phyloP scores from a whole-genome alignment of 2,888 invertebrate genomes.

The Sicus ferrugineus region DNA sequence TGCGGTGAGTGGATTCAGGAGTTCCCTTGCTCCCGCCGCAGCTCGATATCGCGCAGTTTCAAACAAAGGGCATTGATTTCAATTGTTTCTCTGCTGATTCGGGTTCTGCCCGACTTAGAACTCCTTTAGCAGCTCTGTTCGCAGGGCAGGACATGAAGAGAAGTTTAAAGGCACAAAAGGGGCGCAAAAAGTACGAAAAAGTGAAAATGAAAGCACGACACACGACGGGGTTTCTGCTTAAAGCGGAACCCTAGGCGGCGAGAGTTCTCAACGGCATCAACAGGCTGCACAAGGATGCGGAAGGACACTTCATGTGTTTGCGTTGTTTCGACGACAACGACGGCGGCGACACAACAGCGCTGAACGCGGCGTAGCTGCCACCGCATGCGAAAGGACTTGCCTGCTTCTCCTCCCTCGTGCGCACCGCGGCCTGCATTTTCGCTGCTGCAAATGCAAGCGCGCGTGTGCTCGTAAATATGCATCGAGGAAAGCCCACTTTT shows the following conservation, averaged over 20 bases:
- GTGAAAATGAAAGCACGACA: not conserved
- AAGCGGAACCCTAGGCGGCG: slow-evolving; percentile 30
- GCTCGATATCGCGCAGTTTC: slow-evolving; percentile 33
- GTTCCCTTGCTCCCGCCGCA: not conserved
- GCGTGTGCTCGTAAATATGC: not conserved
- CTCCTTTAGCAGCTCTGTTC: not conserved
- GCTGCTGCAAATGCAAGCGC: not conserved
- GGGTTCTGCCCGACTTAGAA: slow-evolving; percentile 15
- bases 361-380: slow-evolving; percentile 16
- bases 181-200: not conserved
- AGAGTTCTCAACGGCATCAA: slow-evolving; percentile 33
- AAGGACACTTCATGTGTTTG: slow-evolving; percentile 28
- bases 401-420: not conserved
- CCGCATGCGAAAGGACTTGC: not conserved
- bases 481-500: too few relatives aligned
- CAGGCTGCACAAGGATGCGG: slow-evolving; percentile 43
- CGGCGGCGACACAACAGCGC: not conserved
- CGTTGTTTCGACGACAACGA: slow-evolving; percentile 6
- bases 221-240: slow-evolving; percentile 16
- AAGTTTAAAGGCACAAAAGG: not conserved
- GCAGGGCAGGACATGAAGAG: not conserved
- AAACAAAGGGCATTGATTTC: slow-evolving; percentile 56
- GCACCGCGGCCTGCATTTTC: not conserved
- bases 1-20: slow-evolving; percentile 1
- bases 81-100: slow-evolving; percentile 47